A percentile compares a stretch with the other conserved stretches of the same genome.
phyloP scores from a whole-genome alignment of 1,140 invertebrate genomes.

The Sycobia sp. region DNA sequence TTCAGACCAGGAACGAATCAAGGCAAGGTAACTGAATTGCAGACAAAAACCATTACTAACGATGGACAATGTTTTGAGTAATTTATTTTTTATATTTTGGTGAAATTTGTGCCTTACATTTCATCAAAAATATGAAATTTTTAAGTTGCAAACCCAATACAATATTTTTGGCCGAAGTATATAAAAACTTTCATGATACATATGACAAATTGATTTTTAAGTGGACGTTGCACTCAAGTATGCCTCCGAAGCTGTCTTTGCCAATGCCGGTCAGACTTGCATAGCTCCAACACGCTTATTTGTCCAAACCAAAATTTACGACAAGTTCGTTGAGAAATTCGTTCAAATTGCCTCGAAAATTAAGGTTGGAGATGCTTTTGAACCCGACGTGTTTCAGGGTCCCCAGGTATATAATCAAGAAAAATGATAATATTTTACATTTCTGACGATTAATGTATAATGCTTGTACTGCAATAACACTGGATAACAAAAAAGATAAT shows the following conservation, averaged over 20 bases:
- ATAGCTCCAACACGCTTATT: conserved; percentile 72
- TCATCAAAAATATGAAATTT: too few relatives aligned
- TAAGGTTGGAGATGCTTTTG: conserved; percentile 71
- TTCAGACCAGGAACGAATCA: too few relatives aligned
- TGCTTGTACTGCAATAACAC: too few relatives aligned
- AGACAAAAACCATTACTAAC: too few relatives aligned
- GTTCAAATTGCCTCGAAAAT: conserved; percentile 62
- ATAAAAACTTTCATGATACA: too few relatives aligned
- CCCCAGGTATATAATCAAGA: conserved; percentile 66
- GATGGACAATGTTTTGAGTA: too few relatives aligned
- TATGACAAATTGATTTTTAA: conserved; percentile 40
- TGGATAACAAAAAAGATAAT: conserved; percentile 36
- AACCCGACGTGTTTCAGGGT: conserved; percentile 64
- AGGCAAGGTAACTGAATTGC: too few relatives aligned
- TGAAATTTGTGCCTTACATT: too few relatives aligned
- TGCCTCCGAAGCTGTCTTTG: conserved; percentile 68
- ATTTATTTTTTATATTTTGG: too few relatives aligned
- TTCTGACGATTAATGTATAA: background rate
- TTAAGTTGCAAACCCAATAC: too few relatives aligned
- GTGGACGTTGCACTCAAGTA: conserved; percentile 69
- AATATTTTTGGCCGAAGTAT: too few relatives aligned
- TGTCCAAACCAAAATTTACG: conserved; percentile 73
- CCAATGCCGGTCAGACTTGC: conserved; percentile 75
- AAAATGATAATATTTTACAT: background rate
- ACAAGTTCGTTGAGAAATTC: conserved; percentile 70